Evolutionary conservation across 2,797 vertebrate genomes (phyloP).

Genomic region (Sebastes ruberrimus): DNA sequence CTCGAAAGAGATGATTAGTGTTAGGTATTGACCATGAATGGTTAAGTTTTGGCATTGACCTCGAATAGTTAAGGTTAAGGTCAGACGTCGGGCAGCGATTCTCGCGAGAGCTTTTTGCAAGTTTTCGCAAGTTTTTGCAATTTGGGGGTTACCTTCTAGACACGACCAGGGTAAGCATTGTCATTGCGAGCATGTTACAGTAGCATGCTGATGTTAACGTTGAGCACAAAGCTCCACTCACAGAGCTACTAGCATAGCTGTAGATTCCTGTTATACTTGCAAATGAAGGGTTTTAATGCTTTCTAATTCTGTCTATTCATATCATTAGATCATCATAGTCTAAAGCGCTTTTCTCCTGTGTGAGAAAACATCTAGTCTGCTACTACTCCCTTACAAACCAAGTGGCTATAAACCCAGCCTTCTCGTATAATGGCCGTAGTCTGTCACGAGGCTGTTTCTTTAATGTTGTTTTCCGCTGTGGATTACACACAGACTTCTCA

Average conservation of each 20-base stretch:
- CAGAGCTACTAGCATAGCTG: not conserved
- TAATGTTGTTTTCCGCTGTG: slow-evolving; percentile 65
- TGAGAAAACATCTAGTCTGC: slow-evolving; percentile 1
- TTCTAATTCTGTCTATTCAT: not conserved
- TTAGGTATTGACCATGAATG: no score
- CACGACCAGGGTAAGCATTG: not conserved
- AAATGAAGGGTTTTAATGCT: not conserved
- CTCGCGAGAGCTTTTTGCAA: no score
- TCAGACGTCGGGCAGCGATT: no score
- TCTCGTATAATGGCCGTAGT: slow-evolving; percentile 18
- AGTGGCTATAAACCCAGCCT: slow-evolving; percentile 24
- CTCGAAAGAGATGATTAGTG: rapidly evolving
- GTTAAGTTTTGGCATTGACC: no score
- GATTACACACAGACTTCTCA: slow-evolving; percentile 51
- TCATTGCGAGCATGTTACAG: not conserved
- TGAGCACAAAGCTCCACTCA: not conserved
- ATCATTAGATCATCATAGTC: not conserved
- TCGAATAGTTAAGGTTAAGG: no score
- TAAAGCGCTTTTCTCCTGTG: not conserved
- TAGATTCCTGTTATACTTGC: not conserved
- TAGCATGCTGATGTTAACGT: not conserved
- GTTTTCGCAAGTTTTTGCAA: no score
- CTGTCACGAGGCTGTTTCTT: slow-evolving; percentile 45
- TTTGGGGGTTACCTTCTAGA: no score
- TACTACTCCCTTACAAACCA: not conserved